Evolutionary conservation across 2,888 invertebrate genomes (phyloP).

Genomic region (Axea sp.): DNA sequence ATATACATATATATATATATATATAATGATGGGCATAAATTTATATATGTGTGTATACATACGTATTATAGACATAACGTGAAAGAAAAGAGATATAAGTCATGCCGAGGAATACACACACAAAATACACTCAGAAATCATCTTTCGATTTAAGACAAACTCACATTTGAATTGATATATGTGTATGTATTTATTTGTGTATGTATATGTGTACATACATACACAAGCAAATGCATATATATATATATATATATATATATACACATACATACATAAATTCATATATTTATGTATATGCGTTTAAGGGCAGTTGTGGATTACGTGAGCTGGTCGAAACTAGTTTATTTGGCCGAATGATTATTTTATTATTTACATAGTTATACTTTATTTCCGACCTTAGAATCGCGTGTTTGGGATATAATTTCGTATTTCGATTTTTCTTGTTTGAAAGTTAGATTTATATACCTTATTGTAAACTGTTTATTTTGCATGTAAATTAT

Average conservation of each 20-base stretch:
- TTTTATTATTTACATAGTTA: constrained; percentile 41
- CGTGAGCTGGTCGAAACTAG: constrained; percentile 19
- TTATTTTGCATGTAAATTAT: no score
- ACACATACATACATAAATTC: constrained; percentile 62
- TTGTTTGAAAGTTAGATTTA: no score
- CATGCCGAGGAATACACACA: constrained; percentile 47
- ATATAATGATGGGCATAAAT: constrained; percentile 66
- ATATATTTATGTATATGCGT: constrained; percentile 52
- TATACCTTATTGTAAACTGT: no score
- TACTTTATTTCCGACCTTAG: no score
- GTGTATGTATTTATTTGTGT: constrained; percentile 59
- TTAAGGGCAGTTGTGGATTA: constrained; percentile 32
- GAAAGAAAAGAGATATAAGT: constrained; percentile 44
- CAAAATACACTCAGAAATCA: constrained; percentile 29
- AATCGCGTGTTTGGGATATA: no score
- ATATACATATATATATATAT: constrained; percentile 67
- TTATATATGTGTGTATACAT: constrained; percentile 62
- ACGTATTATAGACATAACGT: constrained; percentile 53
- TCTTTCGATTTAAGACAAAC: constrained; percentile 30
- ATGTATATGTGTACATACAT: no score
- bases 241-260: no score
- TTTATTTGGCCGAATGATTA: constrained; percentile 6
- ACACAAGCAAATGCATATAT: no score
- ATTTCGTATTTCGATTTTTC: no score
- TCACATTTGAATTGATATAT: constrained; percentile 51